Base-by-base conservation (phyloP, 2,888 invertebrate species). In the Meandrusa payeni region DNA sequence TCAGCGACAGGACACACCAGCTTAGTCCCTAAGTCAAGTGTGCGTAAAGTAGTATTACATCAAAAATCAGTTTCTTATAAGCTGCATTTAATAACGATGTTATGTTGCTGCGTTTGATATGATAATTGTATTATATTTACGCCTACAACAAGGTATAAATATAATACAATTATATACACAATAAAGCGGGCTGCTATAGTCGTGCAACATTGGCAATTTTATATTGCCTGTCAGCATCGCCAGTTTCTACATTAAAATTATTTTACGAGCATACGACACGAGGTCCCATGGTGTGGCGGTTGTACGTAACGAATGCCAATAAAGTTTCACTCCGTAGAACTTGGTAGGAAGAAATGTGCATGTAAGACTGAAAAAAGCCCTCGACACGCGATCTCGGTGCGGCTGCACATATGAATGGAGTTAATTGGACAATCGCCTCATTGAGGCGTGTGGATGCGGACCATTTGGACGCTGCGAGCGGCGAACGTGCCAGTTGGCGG, bases 361-460 rank as follows among this genome's bases (percentile, higher is more conserved):
- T 67, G 69, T 75, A 69, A 69, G 64, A 58, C 54, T 52, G 57
- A 66, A 69, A 70, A 74, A 71, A 65, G 65, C 67, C 69, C 61
- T 71, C 65, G 67, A 61, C 54, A 55, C 62, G 62, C 57, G 63
- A 64, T 59, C 63, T 63, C 65, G 68, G 68, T 63, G 61, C 57
- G 48, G 61, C 59, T 56, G 60, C 59, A 69, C 69, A 77, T 76
- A 78, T 82, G 82, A 85, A 85, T 81, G 80, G 68, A 80, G 75
- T 75, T 83, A 82, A 85, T 82, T 81, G 77, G 72, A 72, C 72
- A 69, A 72, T 75, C 72, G 65, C 66, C 70, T 73, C 78, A 78
- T 79, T 78, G 77, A 79, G 76, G 72, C 73, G 70, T 66, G 75
- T 62, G 68, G 68, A 66, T 66, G 60, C 62, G 69, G 64, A 67